phyloP scores from a whole-genome alignment of 2,888 invertebrate genomes.

The Amorpha juglandis region DNA sequence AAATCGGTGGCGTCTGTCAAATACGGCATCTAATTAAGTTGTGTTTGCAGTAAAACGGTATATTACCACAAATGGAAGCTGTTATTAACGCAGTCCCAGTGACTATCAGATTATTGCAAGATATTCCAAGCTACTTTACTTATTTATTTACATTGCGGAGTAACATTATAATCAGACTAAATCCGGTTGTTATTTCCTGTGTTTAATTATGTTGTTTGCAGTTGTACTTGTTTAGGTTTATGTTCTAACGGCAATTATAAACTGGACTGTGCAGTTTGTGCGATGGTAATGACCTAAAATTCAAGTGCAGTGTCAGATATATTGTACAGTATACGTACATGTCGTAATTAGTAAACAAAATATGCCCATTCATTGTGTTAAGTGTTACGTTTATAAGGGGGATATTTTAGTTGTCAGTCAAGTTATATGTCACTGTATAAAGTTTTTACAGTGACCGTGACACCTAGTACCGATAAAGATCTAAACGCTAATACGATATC shows the following conservation, averaged over 20 bases:
- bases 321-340: not conserved
- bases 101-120: not conserved
- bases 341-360: not conserved
- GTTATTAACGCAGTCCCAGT: slow-evolving; percentile 1
- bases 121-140: not conserved
- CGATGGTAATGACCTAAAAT: slow-evolving; percentile 8
- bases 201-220: not conserved
- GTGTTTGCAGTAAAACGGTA: slow-evolving; percentile 43
- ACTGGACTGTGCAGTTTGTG: not conserved
- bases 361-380: not conserved
- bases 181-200: not conserved
- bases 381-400: no score
- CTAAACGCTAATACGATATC: no score
- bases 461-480: no score
- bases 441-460: no score
- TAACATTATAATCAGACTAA: not conserved
- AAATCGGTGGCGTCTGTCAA: slow-evolving; percentile 38
- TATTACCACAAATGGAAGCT: slow-evolving; percentile 30
- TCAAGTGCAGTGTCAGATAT: not conserved
- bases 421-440: no score
- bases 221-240: not conserved
- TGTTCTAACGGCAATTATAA: not conserved
- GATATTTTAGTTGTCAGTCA: no score
- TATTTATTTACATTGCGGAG: not conserved
- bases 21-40: slow-evolving; percentile 39